phyloP scores from a whole-genome alignment of 2,888 invertebrate species.

The Tridacna gigas region DNA sequence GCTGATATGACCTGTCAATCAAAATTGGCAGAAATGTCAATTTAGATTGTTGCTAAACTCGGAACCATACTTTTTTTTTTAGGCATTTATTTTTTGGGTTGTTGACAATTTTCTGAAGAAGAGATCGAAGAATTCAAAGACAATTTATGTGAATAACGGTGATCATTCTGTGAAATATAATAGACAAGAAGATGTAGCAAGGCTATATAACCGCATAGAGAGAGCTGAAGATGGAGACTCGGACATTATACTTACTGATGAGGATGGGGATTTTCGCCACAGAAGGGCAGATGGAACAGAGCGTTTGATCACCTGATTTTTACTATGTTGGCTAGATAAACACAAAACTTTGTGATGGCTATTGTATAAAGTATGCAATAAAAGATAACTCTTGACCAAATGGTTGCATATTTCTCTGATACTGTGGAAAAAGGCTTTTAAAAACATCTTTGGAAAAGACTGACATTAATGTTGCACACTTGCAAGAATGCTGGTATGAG shows the following conservation, averaged over 20 bases:
- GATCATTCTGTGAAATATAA: conserved; percentile 79
- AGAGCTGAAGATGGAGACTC: conserved; percentile 77
- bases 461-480: too few relatives aligned
- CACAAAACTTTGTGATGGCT: too few relatives aligned
- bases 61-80: conserved; percentile 80
- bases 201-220: conserved; percentile 80
- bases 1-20: too few relatives aligned
- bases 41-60: not conserved
- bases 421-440: too few relatives aligned
- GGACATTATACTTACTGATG: conserved; percentile 73
- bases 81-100: conserved; percentile 95
- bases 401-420: too few relatives aligned
- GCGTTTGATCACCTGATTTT: conserved; percentile 32
- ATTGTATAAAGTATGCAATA: too few relatives aligned
- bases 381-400: too few relatives aligned
- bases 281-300: conserved; percentile 52
- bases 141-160: conserved; percentile 74
- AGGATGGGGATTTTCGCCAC: conserved; percentile 70
- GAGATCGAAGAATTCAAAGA: conserved; percentile 75
- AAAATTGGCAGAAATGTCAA: too few relatives aligned
- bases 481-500: too few relatives aligned
- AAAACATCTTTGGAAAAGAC: too few relatives aligned
- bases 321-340: not conserved
- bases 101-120: conserved; percentile 93
- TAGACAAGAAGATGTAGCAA: conserved; percentile 73